phyloP scores from a whole-genome alignment of 1,140 invertebrate species.

The Melanaphis sacchari region DNA sequence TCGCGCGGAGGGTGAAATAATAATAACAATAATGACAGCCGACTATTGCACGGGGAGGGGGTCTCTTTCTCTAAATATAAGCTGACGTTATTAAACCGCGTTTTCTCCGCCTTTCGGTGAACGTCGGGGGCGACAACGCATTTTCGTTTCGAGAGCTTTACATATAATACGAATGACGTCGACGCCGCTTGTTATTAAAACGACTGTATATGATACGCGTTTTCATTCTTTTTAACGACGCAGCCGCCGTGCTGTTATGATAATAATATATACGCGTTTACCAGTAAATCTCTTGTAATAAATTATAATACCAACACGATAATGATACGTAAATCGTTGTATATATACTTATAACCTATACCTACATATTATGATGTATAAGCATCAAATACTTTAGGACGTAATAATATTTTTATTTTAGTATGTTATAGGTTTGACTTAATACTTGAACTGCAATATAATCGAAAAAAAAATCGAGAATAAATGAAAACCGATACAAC shows the following conservation, averaged over 20 bases:
- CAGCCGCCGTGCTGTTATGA: neutral
- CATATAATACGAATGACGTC: conserved; percentile 36
- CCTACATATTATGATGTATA: neutral
- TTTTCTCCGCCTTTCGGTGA: conserved; percentile 14
- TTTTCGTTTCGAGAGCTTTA: conserved; percentile 52
- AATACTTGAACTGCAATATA: no score
- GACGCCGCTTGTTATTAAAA: conserved; percentile 24
- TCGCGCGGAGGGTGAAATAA: conserved; percentile 31
- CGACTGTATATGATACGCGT: neutral
- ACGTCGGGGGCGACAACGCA: neutral
- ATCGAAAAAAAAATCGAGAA: neutral
- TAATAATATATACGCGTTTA: neutral
- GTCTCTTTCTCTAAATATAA: conserved; percentile 24
- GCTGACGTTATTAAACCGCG: conserved; percentile 48
- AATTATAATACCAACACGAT: neutral
- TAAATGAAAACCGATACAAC: neutral
- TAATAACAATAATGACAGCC: conserved; percentile 45
- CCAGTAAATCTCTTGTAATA: neutral
- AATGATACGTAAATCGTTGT: neutral
- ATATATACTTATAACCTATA: neutral
- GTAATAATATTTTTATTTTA: neutral
- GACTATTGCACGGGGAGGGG: neutral
- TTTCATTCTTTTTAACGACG: conserved; percentile 31
- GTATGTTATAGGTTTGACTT: neutral
- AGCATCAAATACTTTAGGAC: neutral